phyloP scores from a whole-genome alignment of 2,888 invertebrate genomes.

The Stomorhina lunata region DNA sequence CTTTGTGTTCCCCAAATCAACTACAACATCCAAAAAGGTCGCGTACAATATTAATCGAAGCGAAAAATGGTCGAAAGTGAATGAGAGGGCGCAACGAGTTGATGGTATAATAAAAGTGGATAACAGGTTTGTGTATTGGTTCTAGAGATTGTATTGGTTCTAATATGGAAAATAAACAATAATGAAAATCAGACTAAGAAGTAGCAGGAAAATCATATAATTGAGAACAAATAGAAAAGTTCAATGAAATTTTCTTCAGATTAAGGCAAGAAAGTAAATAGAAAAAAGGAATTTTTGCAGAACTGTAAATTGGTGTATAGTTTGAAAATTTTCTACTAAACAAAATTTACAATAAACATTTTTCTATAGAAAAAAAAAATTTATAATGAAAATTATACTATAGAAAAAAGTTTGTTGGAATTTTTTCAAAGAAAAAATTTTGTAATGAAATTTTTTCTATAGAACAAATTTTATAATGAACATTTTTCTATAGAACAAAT shows the following conservation, averaged over 20 bases:
- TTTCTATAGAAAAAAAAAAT: neutral
- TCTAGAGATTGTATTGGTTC: no score
- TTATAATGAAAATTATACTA: no score
- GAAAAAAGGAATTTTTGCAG: neutral
- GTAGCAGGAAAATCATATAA: neutral
- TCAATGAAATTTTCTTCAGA: constrained; percentile 53
- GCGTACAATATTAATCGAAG: constrained; percentile 24
- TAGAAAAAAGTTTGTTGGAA: no score
- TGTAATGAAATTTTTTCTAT: no score
- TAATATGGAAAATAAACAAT: constrained; percentile 25
- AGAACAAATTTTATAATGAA: no score
- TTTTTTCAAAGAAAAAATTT: no score
- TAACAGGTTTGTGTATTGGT: constrained; percentile 4
- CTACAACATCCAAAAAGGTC: constrained; percentile 18
- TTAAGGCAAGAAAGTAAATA: constrained; percentile 6
- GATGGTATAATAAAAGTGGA: neutral
- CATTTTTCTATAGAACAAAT: no score
- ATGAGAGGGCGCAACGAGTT: neutral
- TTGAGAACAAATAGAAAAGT: constrained; percentile 48
- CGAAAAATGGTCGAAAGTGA: constrained; percentile 18
- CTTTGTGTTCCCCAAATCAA: neutral
- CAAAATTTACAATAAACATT: neutral
- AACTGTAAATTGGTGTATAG: no score
- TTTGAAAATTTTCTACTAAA: no score
- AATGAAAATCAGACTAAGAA: neutral